Percentiles rank a stretch among this genome's conserved stretches.
Evolutionary conservation across 2,797 vertebrate species (phyloP).

Genomic region (Pelobates cultripes): DNA sequence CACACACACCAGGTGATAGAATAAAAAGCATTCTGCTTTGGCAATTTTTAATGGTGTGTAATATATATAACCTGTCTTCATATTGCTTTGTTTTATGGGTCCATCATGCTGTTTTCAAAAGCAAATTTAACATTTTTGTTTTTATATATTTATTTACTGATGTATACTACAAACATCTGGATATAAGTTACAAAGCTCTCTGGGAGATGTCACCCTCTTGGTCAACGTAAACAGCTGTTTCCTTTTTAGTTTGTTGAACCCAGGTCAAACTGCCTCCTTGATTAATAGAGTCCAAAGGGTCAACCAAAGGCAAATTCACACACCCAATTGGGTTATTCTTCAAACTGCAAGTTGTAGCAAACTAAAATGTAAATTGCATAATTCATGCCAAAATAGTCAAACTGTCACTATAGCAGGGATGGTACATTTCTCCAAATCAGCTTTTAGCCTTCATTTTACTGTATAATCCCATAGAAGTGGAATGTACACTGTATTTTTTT

Average conservation of each 20-base stretch:
- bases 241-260: slow-evolving; percentile 41
- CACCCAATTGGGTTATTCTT: too few relatives aligned
- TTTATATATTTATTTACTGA: neutral
- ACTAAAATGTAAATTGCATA: too few relatives aligned
- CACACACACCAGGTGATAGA: too few relatives aligned
- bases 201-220: slow-evolving; percentile 3
- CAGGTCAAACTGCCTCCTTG: slow-evolving; percentile 8
- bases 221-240: slow-evolving; percentile 24
- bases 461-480: too few relatives aligned
- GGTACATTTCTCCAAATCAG: too few relatives aligned
- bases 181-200: slow-evolving; percentile 1
- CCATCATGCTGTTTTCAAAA: too few relatives aligned
- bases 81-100: neutral
- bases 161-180: slow-evolving; percentile 26
- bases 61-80: neutral
- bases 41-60: neutral
- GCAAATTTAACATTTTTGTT: neutral
- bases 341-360: too few relatives aligned
- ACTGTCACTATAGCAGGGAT: too few relatives aligned
- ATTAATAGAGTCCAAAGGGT: neutral
- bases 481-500: too few relatives aligned
- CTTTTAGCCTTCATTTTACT: too few relatives aligned
- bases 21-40: too few relatives aligned
- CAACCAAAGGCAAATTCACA: neutral
- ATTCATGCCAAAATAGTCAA: too few relatives aligned